phyloP scores from a whole-genome alignment of 1,140 invertebrate genomes.

The Ectropis grisescens region DNA sequence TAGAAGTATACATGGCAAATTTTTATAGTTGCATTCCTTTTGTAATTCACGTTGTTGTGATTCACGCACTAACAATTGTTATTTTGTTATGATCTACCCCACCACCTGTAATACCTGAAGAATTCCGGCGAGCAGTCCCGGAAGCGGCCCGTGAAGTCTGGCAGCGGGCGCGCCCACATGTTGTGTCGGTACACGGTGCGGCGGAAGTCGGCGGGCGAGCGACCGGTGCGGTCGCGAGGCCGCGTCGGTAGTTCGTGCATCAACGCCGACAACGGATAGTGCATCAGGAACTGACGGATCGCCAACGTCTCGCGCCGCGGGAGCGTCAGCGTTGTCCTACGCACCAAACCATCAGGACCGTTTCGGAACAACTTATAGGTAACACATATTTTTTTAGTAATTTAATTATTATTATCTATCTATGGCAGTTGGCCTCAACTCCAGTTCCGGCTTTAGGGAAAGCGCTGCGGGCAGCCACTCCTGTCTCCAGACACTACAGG shows the following conservation, averaged over 20 bases:
- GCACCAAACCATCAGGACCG: constrained; percentile 10
- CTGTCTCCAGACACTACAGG: too few species aligned
- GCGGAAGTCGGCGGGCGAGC: constrained; percentile 59
- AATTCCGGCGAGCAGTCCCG: constrained; percentile 82
- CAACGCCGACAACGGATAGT: constrained; percentile 58
- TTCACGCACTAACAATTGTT: too few species aligned
- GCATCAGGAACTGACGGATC: constrained; percentile 68
- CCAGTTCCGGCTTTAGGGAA: too few species aligned
- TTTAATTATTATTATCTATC: too few species aligned
- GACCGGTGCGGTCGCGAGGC: constrained; percentile 21
- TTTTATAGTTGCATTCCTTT: too few species aligned
- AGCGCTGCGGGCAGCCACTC: too few species aligned
- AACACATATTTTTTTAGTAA: too few species aligned
- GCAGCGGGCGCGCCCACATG: constrained; percentile 78
- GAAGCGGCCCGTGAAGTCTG: constrained; percentile 75
- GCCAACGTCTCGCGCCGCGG: constrained; percentile 68
- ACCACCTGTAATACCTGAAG: too few species aligned
- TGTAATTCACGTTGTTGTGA: too few species aligned
- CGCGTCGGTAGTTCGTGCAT: constrained; percentile 22
- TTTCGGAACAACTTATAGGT: background rate
- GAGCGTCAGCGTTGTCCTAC: constrained; percentile 72
- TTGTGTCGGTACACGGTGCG: constrained; percentile 83
- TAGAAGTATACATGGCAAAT: too few species aligned
- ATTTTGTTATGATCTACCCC: too few species aligned
- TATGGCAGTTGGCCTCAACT: too few species aligned